These are phyloP conservation scores for Hydrolagus colliei DNA, from an alignment of 2,797 vertebrate species.

Conservation along the genomic window DNA sequence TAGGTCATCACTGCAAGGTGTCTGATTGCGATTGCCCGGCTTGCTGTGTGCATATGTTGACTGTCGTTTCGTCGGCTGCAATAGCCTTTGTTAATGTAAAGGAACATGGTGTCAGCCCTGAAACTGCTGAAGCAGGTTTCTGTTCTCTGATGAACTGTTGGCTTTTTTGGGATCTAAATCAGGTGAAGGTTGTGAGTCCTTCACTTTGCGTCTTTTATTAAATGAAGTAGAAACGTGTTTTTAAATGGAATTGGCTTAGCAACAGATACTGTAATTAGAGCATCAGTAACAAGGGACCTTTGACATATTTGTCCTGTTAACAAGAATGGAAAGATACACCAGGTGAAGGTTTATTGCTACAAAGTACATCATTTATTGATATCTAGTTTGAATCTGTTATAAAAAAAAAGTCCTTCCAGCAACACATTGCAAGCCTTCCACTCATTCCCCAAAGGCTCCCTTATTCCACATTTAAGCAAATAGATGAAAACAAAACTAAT, in stretches of 20 bases:
- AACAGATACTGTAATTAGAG: neutral
- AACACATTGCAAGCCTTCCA: neutral
- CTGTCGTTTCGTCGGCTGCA: neutral
- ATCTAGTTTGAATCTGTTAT: neutral
- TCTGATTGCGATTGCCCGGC: neutral
- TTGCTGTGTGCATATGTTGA: neutral
- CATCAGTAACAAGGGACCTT: neutral
- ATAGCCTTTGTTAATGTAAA: slow-evolving; percentile 2
- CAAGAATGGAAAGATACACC: neutral
- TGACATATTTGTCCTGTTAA: neutral
- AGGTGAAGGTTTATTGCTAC: neutral
- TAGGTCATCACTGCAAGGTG: neutral
- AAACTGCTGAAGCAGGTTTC: slow-evolving; percentile 14
- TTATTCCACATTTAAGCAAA: neutral
- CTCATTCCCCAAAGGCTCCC: neutral
- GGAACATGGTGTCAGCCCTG: neutral
- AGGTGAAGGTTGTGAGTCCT: neutral
- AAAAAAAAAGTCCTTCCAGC: neutral
- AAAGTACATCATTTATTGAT: neutral
- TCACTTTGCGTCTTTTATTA: neutral
- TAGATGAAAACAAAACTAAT: neutral
- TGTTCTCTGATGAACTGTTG: neutral
- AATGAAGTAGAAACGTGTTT: neutral
- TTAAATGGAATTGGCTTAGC: neutral
- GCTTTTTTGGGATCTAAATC: neutral